These are phyloP conservation scores for Rhinophrynus dorsalis DNA, from an alignment of 2,797 vertebrate species.

Conservation along the genomic window DNA sequence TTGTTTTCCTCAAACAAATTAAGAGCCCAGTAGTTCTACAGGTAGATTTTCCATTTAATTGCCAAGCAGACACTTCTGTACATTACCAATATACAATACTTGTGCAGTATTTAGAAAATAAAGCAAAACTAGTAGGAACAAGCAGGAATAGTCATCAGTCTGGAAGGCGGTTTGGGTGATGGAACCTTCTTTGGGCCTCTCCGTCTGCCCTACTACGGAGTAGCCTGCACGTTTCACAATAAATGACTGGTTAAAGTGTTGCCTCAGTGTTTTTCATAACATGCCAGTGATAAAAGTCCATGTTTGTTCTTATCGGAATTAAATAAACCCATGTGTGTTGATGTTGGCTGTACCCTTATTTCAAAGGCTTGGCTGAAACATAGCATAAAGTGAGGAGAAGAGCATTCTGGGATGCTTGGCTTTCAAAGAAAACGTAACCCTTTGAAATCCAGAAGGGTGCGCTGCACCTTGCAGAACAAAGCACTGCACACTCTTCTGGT, in stretches of 20 bases:
- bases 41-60: too few relatives aligned
- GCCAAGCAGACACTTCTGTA: too few relatives aligned
- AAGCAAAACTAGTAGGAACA: too few relatives aligned
- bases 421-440: not conserved
- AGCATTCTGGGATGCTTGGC: not conserved
- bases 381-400: not conserved
- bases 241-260: slow-evolving; percentile 7
- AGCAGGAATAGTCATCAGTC: too few relatives aligned
- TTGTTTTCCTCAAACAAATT: too few relatives aligned
- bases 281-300: slow-evolving; percentile 7
- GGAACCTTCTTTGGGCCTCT: not conserved
- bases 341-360: slow-evolving; percentile 28
- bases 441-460: too few relatives aligned
- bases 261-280: not conserved
- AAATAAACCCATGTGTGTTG: slow-evolving; percentile 35
- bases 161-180: too few relatives aligned
- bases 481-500: too few relatives aligned
- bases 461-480: not conserved
- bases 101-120: too few relatives aligned
- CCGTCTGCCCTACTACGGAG: too few relatives aligned
- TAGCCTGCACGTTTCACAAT: not conserved
- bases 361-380: not conserved
- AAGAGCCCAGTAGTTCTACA: too few relatives aligned
- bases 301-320: slow-evolving; percentile 14
- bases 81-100: too few relatives aligned